A percentile compares a stretch with the other conserved stretches of the same genome.
phyloP scores from a whole-genome alignment of 2,888 invertebrate species.

The Pomacea canaliculata region DNA sequence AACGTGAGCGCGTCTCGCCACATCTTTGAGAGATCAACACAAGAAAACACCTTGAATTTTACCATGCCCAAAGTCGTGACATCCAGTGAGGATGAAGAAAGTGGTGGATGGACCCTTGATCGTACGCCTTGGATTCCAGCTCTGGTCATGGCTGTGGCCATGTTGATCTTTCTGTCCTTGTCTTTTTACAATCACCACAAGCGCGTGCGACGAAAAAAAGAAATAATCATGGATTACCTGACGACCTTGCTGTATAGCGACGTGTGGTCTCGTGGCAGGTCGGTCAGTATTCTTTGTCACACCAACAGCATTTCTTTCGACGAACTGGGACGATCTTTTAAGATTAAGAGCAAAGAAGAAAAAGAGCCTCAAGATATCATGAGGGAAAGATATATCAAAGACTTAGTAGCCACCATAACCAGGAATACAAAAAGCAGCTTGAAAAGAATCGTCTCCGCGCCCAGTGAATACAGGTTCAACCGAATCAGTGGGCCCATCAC shows the following conservation, averaged over 20 bases:
- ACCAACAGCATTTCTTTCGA: slow-evolving; percentile 32
- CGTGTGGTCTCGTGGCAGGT: slow-evolving; percentile 27
- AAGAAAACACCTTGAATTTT: too few species aligned
- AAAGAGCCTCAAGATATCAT: background rate
- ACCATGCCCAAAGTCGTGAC: background rate
- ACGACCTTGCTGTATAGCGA: slow-evolving; percentile 31
- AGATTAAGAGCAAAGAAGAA: slow-evolving; percentile 19
- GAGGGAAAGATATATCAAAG: slow-evolving; percentile 14
- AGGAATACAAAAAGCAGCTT: background rate
- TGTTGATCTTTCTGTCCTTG: slow-evolving; percentile 29
- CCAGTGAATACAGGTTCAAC: slow-evolving; percentile 6
- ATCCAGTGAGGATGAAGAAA: background rate
- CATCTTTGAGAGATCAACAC: too few species aligned
- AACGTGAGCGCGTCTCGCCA: too few species aligned
- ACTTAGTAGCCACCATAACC: slow-evolving; percentile 1
- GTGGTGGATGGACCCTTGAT: background rate
- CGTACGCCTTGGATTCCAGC: slow-evolving; percentile 32
- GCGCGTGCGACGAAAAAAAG: slow-evolving; percentile 30
- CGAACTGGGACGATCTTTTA: slow-evolving; percentile 32
- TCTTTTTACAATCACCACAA: slow-evolving; percentile 33
- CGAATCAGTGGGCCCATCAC: background rate
- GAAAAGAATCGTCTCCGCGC: slow-evolving; percentile 17
- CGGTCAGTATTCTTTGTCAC: slow-evolving; percentile 35
- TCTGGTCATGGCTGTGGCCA: slow-evolving; percentile 27
- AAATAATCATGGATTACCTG: slow-evolving; percentile 37